These are phyloP conservation scores for Itoplectis maculator DNA, from an alignment of 2,888 invertebrate genomes.

Conservation along the genomic window DNA sequence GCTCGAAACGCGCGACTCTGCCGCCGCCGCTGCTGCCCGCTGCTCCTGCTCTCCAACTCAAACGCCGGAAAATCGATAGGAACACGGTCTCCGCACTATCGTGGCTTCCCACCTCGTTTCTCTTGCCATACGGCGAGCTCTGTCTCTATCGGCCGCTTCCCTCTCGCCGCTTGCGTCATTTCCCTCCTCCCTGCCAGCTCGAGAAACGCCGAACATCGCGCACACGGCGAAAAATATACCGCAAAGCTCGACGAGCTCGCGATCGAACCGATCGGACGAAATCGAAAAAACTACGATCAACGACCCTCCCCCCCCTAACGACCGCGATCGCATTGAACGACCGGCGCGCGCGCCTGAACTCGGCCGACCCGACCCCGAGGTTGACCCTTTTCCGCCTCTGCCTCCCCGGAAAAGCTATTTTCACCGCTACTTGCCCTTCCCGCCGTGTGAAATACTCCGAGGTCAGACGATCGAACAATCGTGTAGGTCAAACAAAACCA, in stretches of 20 bases:
- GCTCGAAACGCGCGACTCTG: constrained; percentile 30
- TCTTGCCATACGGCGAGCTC: constrained; percentile 32
- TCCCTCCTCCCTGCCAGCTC: neutral
- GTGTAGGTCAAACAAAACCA: too few relatives aligned
- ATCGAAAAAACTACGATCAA: constrained; percentile 1
- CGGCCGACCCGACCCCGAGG: constrained; percentile 45
- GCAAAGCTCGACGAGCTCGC: neutral
- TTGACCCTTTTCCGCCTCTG: constrained; percentile 45
- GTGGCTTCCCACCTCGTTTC: constrained; percentile 66
- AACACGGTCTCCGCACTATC: constrained; percentile 61
- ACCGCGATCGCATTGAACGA: constrained; percentile 49
- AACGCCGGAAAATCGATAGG: constrained; percentile 71
- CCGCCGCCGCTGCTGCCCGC: constrained; percentile 4
- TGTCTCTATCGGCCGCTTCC: neutral
- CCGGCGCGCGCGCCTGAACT: constrained; percentile 22
- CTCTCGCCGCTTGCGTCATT: neutral
- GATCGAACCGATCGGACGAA: neutral
- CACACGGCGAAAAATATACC: neutral
- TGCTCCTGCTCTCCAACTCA: constrained; percentile 62
- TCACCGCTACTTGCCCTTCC: constrained; percentile 2
- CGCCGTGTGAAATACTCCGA: constrained; percentile 7
- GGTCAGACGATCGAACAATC: constrained; percentile 3
- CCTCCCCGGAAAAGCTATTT: constrained; percentile 30
- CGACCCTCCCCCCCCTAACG: constrained; percentile 6
- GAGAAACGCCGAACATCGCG: neutral